These are phyloP conservation scores for Melieria omissa DNA, from an alignment of 2,888 invertebrate species.

Conservation along the genomic window DNA sequence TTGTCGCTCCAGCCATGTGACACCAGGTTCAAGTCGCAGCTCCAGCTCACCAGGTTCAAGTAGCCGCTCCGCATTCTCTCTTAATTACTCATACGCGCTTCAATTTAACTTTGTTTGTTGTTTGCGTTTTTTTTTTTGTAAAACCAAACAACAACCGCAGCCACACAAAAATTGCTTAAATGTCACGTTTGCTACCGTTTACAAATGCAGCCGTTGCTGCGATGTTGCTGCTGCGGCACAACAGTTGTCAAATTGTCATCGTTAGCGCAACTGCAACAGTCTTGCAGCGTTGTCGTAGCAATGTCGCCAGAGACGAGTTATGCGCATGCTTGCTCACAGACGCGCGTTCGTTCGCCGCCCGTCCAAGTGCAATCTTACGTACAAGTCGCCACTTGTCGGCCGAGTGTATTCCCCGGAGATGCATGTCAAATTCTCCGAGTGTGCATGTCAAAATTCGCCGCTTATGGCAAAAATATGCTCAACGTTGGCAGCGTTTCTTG, in stretches of 20 bases:
- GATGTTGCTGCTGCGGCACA: constrained; percentile 5
- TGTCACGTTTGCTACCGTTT: constrained; percentile 19
- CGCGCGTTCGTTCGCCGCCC: too few relatives aligned
- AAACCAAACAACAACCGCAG: neutral
- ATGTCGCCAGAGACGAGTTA: too few relatives aligned
- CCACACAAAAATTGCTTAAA: neutral
- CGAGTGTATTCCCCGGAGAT: constrained; percentile 45
- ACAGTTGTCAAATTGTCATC: constrained; percentile 31
- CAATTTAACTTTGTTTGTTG: neutral
- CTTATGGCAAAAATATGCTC: constrained; percentile 32
- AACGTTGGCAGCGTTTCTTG: neutral
- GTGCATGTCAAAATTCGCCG: constrained; percentile 26
- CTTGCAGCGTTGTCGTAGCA: neutral
- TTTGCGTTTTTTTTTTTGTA: too few relatives aligned
- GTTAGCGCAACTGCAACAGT: constrained; percentile 15
- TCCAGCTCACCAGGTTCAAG: too few relatives aligned
- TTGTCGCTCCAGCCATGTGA: too few relatives aligned
- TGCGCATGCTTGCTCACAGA: too few relatives aligned
- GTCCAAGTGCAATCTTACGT: too few relatives aligned
- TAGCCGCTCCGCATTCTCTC: constrained; percentile 16
- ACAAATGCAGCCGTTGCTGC: constrained; percentile 1
- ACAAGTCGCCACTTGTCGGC: too few relatives aligned
- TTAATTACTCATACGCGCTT: constrained; percentile 23
- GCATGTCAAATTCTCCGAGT: constrained; percentile 41
- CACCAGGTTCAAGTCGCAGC: too few relatives aligned